Conservation (phyloP, 2,113 vertebrate species). For the Xenopus tropicalis region UCB_Xtro_10.0 CM004444.2:152773001-152773500, state of each 20-base stretch:
- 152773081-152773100: constrained; percentile 69
- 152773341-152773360: constrained; percentile 62
- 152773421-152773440: too few relatives aligned
- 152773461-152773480: not conserved
- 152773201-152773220: constrained; percentile 67
- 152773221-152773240: constrained; percentile 47
- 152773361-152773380: not conserved
- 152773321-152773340: constrained; percentile 66
- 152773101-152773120: constrained; percentile 57
- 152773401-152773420: constrained; percentile 20
- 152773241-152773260: constrained; percentile 29
- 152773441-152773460: too few relatives aligned
- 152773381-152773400: too few relatives aligned
- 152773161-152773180: constrained; percentile 62
- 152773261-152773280: not conserved
- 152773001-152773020: constrained; percentile 63
- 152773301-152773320: constrained; percentile 53
- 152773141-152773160: constrained; percentile 43
- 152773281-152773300: constrained; percentile 46
- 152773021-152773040: constrained; percentile 60
- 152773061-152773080: constrained; percentile 70
- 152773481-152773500: constrained; percentile 56
- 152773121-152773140: constrained; percentile 50
- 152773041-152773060: constrained; percentile 57
- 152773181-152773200: constrained; percentile 60